Conservation (phyloP, 2,888 invertebrate genomes). For the Zygogramma bicolorata region DNA sequence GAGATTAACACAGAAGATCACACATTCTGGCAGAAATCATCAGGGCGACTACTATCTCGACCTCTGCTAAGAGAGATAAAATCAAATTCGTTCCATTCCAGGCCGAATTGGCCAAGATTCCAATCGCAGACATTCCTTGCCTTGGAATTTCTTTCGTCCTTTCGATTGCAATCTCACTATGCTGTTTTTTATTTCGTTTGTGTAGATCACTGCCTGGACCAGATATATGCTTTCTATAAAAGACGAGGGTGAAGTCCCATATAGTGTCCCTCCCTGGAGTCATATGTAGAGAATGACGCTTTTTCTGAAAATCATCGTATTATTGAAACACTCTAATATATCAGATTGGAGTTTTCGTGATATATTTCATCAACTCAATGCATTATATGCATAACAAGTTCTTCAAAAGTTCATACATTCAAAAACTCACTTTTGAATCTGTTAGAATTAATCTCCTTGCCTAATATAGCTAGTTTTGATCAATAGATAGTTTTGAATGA, state of each 20-base stretch:
- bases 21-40: neutral
- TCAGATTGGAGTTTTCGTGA: no score
- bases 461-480: no score
- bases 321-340: no score
- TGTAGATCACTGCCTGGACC: neutral
- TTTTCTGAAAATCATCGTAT: no score
- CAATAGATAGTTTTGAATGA: no score
- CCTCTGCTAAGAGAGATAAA: neutral
- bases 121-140: neutral
- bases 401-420: no score
- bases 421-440: no score
- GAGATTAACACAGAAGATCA: neutral
- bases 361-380: no score
- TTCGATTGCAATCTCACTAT: neutral
- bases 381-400: no score
- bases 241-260: neutral
- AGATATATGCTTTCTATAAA: neutral
- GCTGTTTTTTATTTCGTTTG: neutral
- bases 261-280: no score
- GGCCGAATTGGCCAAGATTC: neutral
- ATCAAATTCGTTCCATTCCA: neutral
- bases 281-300: no score
- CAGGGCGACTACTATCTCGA: neutral
- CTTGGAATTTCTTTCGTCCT: neutral
- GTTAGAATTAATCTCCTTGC: no score